Evolutionary conservation across 2,888 invertebrate genomes (phyloP).

Genomic region (Agrilus mali): DNA sequence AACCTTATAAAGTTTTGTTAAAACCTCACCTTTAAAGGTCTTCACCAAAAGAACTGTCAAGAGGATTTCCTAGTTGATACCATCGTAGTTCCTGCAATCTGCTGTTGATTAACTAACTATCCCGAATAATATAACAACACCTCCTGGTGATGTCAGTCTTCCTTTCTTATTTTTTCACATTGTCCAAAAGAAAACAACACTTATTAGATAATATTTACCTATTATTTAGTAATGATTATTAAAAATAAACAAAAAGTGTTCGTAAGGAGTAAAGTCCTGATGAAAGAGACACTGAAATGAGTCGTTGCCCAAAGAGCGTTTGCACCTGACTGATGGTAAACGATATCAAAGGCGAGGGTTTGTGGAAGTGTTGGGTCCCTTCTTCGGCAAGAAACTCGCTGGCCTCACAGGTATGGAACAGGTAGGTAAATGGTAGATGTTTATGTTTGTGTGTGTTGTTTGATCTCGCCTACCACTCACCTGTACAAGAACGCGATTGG

Average conservation of each 20-base stretch:
- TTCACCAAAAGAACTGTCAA: no score
- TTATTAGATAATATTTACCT: neutral
- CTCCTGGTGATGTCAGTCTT: no score
- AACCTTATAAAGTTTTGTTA: no score
- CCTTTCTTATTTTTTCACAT: slow-evolving; percentile 1
- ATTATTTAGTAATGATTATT: no score
- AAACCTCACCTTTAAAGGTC: no score
- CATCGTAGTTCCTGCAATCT: no score
- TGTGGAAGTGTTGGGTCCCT: slow-evolving; percentile 14
- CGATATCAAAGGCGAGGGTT: slow-evolving; percentile 10
- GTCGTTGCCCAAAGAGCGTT: slow-evolving; percentile 2
- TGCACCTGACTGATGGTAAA: slow-evolving; percentile 18
- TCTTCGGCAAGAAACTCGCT: slow-evolving; percentile 8
- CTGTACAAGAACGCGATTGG: slow-evolving; percentile 16
- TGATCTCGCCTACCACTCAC: slow-evolving; percentile 18
- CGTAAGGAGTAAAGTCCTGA: neutral
- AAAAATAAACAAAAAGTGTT: no score
- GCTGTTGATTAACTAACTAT: no score
- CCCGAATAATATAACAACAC: no score
- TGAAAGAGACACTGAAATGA: slow-evolving; percentile 6
- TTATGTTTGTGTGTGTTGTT: slow-evolving; percentile 17
- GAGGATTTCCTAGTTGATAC: no score
- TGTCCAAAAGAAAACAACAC: slow-evolving; percentile 6
- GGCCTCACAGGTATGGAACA: slow-evolving; percentile 15
- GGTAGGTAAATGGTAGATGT: slow-evolving; percentile 16